Percentiles rank a stretch among this genome's conserved stretches.
phyloP scores from a whole-genome alignment of 2,888 invertebrate species.

The Hermaeophaga mercurialis region DNA sequence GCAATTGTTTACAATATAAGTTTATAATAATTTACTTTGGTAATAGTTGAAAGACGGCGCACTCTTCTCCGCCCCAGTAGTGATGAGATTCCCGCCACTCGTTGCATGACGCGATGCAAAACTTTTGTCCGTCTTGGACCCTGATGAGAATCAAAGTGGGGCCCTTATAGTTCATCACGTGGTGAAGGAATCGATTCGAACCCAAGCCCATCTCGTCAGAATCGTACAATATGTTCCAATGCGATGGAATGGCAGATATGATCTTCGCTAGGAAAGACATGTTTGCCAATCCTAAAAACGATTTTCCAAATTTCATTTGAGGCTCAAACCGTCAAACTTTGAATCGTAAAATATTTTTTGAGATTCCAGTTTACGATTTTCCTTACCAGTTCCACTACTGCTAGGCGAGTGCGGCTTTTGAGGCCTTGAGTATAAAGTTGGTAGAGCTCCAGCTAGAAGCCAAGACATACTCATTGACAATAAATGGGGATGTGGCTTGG shows the following conservation, averaged over 20 bases:
- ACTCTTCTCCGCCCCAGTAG: slow-evolving; percentile 84
- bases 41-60: slow-evolving; percentile 75
- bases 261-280: slow-evolving; percentile 66
- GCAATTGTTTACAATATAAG: too few species aligned
- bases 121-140: slow-evolving; percentile 65
- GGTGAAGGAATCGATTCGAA: slow-evolving; percentile 82
- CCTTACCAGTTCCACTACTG: slow-evolving; percentile 52
- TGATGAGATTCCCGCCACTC: slow-evolving; percentile 88
- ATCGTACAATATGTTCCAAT: slow-evolving; percentile 85
- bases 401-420: slow-evolving; percentile 54
- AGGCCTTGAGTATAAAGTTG: slow-evolving; percentile 53
- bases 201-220: slow-evolving; percentile 87
- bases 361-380: not conserved
- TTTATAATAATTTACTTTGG: slow-evolving; percentile 75
- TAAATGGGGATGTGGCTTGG: slow-evolving; percentile 51
- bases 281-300: slow-evolving; percentile 49
- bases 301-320: too few species aligned
- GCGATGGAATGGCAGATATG: slow-evolving; percentile 72
- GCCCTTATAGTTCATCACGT: slow-evolving; percentile 79
- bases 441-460: slow-evolving; percentile 56
- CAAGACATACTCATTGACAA: slow-evolving; percentile 57
- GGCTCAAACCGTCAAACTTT: too few species aligned
- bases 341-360: too few species aligned
- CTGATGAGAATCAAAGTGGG: slow-evolving; percentile 69
- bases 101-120: slow-evolving; percentile 75